These are phyloP conservation scores for Drosophila kanekoi DNA, from an alignment of 2,888 invertebrate species.

Conservation along the genomic window DNA sequence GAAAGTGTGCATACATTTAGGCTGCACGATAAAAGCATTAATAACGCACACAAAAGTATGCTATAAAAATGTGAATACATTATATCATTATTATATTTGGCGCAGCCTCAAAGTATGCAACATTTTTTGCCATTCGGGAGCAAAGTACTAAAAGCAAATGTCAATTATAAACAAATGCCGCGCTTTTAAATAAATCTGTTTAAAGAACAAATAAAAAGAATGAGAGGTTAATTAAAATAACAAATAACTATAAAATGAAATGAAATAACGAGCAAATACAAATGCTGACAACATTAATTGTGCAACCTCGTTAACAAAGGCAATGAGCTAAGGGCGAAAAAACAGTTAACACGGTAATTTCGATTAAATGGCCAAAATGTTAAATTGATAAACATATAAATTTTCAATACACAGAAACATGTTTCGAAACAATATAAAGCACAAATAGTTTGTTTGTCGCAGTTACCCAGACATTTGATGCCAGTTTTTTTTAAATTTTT, in stretches of 20 bases:
- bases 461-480: too few relatives aligned
- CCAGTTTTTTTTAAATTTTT: too few relatives aligned
- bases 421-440: too few relatives aligned
- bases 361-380: too few relatives aligned
- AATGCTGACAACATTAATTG: slow-evolving; percentile 60
- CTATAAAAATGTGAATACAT: not conserved
- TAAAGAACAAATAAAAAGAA: slow-evolving; percentile 39
- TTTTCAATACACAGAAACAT: too few relatives aligned
- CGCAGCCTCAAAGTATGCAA: slow-evolving; percentile 17
- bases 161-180: slow-evolving; percentile 5
- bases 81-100: not conserved
- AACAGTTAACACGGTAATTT: not conserved
- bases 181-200: slow-evolving; percentile 40
- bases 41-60: slow-evolving; percentile 17
- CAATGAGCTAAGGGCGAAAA: slow-evolving; percentile 21
- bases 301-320: slow-evolving; percentile 46
- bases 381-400: too few relatives aligned
- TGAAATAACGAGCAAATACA: slow-evolving; percentile 56
- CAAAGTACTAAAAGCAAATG: not conserved
- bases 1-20: slow-evolving; percentile 9
- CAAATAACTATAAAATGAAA: slow-evolving; percentile 24
- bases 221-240: slow-evolving; percentile 47
- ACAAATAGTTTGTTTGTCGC: too few relatives aligned
- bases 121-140: too few relatives aligned
- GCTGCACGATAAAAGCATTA: not conserved